A percentile compares a stretch with the other conserved stretches of the same genome.
phyloP scores from a whole-genome alignment of 1,140 invertebrate species.

The Drosophila serrata region DNA sequence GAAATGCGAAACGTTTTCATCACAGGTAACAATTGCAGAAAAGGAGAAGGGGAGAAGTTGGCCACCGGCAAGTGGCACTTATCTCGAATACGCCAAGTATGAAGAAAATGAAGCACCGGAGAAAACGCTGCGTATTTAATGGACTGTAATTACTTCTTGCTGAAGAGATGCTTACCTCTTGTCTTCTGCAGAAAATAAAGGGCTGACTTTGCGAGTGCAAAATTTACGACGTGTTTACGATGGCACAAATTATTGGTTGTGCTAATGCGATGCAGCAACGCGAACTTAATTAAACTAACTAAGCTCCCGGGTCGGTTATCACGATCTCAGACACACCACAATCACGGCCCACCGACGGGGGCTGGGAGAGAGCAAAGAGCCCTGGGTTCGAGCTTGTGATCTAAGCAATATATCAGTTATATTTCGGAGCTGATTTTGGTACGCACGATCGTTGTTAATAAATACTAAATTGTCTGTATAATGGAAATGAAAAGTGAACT shows the following conservation, averaged over 20 bases:
- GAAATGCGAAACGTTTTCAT: constrained; percentile 58
- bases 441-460: not conserved
- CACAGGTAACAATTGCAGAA: constrained; percentile 29
- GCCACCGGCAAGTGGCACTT: constrained; percentile 60
- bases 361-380: not conserved
- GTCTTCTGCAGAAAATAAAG: constrained; percentile 62
- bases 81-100: constrained; percentile 68
- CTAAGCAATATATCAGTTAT: not conserved
- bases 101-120: constrained; percentile 36
- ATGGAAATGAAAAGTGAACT: constrained; percentile 26
- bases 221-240: constrained; percentile 82
- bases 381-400: not conserved
- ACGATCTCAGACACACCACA: constrained; percentile 8
- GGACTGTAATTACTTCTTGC: constrained; percentile 65
- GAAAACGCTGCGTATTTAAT: constrained; percentile 60
- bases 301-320: constrained; percentile 9
- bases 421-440: constrained; percentile 15
- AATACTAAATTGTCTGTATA: constrained; percentile 27
- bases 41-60: not conserved
- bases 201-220: constrained; percentile 71
- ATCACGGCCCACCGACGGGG: too few relatives aligned
- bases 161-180: constrained; percentile 15
- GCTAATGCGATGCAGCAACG: constrained; percentile 70
- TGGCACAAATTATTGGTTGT: constrained; percentile 75
- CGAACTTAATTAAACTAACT: constrained; percentile 56